Evolutionary conservation across 2,888 invertebrate species (phyloP).

Genomic region (Molorchus minor): DNA sequence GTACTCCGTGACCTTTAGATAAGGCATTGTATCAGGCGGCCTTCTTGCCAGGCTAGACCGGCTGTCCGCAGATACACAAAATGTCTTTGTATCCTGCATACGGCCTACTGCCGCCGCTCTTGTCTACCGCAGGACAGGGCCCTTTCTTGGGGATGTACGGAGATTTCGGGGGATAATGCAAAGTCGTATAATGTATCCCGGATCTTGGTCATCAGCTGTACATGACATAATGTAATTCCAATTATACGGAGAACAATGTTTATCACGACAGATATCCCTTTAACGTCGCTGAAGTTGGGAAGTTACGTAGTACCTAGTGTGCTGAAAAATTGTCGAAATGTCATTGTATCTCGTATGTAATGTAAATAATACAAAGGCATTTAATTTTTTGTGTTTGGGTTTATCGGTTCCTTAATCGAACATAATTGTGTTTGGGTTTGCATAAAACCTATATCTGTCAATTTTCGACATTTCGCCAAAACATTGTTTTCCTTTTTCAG

Average conservation of each 20-base stretch:
- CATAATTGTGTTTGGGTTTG: no score
- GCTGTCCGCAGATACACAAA: slow-evolving; percentile 38
- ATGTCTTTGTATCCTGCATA: slow-evolving; percentile 41
- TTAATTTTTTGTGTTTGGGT: no score
- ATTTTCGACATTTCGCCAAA: no score
- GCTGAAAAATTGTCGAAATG: no score
- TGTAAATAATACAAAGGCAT: no score
- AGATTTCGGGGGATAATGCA: slow-evolving; percentile 46
- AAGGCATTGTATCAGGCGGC: slow-evolving; percentile 35
- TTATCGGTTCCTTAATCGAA: no score
- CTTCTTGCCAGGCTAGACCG: slow-evolving; percentile 3
- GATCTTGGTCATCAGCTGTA: slow-evolving; percentile 54
- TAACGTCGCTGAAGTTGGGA: slow-evolving; percentile 33
- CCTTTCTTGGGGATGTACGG: slow-evolving; percentile 42
- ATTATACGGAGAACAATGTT: slow-evolving; percentile 52
- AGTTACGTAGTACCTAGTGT: slow-evolving; percentile 9
- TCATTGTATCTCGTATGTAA: no score
- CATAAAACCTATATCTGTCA: no score
- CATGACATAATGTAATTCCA: slow-evolving; percentile 54
- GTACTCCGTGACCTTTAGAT: slow-evolving; percentile 46
- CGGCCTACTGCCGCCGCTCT: slow-evolving; percentile 37
- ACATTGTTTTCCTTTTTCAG: no score
- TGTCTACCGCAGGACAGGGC: slow-evolving; percentile 32
- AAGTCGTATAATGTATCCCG: slow-evolving; percentile 53
- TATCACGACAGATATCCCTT: slow-evolving; percentile 42